Evolutionary conservation across 2,797 vertebrate species (phyloP).

Genomic region (Bothrops alternatus): DNA sequence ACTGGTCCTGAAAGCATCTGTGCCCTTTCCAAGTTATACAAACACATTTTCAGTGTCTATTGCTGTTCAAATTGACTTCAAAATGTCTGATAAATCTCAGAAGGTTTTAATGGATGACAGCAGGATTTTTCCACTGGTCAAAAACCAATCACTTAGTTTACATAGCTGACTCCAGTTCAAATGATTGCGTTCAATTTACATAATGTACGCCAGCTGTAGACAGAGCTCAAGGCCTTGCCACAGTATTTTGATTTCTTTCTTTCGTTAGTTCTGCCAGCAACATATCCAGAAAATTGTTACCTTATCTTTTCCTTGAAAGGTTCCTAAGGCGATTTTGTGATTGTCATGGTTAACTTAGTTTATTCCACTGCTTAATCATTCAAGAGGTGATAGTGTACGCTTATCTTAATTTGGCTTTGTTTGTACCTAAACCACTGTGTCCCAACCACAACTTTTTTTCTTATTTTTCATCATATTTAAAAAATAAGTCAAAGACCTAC

Average conservation of each 20-base stretch:
- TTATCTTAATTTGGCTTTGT: background rate
- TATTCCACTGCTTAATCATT: background rate
- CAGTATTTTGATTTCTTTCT: background rate
- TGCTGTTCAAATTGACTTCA: background rate
- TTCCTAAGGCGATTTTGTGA: background rate
- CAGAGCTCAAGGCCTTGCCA: background rate
- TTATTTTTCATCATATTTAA: background rate
- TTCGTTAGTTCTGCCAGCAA: background rate
- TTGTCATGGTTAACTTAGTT: background rate
- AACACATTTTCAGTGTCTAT: background rate
- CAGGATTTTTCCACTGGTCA: background rate
- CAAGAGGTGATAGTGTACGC: background rate
- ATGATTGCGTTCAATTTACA: background rate
- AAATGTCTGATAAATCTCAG: background rate
- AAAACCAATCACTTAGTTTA: background rate
- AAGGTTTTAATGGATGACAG: background rate
- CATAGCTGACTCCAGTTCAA: background rate
- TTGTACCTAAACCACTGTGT: background rate
- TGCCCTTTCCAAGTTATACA: background rate
- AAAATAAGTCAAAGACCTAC: background rate
- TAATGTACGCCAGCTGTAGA: background rate
- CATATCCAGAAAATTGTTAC: background rate
- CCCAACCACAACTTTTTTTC: background rate
- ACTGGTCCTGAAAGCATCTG: background rate
- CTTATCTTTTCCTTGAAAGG: background rate